Conservation (phyloP, 2,797 vertebrate species). For the Acanthurus leucopareius region DNA sequence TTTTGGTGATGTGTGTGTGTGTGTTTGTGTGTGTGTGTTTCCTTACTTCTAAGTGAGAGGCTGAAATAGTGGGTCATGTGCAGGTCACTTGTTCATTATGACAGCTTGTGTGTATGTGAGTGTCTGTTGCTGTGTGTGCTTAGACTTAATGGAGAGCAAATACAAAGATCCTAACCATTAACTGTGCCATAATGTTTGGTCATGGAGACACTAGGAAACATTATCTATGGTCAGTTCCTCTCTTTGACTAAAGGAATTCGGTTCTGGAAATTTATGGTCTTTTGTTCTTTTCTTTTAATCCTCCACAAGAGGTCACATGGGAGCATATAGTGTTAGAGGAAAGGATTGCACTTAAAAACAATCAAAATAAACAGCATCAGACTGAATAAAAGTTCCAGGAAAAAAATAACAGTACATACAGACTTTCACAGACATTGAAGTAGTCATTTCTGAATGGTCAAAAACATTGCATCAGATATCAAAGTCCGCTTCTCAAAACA, state of each 20-base stretch:
- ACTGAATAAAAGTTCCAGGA: not conserved
- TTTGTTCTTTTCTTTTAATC: slow-evolving; percentile 45
- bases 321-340: not conserved
- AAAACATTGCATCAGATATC: not conserved
- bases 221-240: slow-evolving; percentile 79
- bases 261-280: slow-evolving; percentile 62
- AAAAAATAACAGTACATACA: not conserved
- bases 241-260: slow-evolving; percentile 77
- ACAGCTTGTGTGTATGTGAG: slow-evolving; percentile 78
- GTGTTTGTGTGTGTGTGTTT: slow-evolving; percentile 66
- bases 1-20: slow-evolving; percentile 61
- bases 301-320: slow-evolving; percentile 25
- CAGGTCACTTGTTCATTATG: slow-evolving; percentile 75
- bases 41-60: slow-evolving; percentile 77
- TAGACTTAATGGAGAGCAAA: slow-evolving; percentile 91
- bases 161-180: slow-evolving; percentile 94
- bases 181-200: slow-evolving; percentile 87
- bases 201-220: slow-evolving; percentile 82
- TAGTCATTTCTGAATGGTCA: slow-evolving; percentile 14
- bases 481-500: too few species aligned
- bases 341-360: not conserved
- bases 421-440: not conserved
- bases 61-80: slow-evolving; percentile 66
- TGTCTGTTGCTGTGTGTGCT: slow-evolving; percentile 48
- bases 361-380: not conserved